Evolutionary conservation across 2,113 vertebrate species (phyloP).

Genomic region (Dolichotis patagonum): DNA sequence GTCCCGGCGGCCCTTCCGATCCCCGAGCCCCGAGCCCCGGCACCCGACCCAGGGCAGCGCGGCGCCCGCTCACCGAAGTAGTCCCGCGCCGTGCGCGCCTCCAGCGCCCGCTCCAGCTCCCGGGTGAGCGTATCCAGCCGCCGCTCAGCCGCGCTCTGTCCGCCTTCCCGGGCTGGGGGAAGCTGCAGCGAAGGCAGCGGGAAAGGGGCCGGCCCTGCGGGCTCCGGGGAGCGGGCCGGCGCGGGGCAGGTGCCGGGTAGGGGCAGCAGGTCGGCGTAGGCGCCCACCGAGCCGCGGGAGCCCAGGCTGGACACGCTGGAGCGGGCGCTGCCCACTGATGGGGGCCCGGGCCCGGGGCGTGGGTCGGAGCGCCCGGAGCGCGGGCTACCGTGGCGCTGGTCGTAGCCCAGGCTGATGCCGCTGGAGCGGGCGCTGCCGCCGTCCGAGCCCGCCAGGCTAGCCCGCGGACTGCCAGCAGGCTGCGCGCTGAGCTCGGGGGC

Average conservation of each 20-base stretch:
- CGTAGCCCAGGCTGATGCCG: constrained; percentile 98
- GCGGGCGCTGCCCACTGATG: constrained; percentile 90
- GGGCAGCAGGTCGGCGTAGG: constrained; percentile 81
- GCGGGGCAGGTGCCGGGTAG: constrained; percentile 72
- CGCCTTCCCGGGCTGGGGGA: constrained; percentile 91
- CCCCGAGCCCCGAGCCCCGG: not conserved
- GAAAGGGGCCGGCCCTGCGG: constrained; percentile 85
- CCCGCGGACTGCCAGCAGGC: constrained; percentile 88
- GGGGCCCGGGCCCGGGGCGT: constrained; percentile 90
- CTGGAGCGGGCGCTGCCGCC: constrained; percentile 96
- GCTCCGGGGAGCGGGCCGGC: constrained; percentile 84
- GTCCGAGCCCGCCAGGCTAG: constrained; percentile 94
- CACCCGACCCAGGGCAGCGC: not conserved
- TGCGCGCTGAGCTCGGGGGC: constrained; percentile 91
- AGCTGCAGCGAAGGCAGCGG: constrained; percentile 92
- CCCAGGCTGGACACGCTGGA: constrained; percentile 93
- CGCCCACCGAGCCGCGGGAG: constrained; percentile 84
- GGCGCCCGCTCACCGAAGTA: constrained; percentile 94
- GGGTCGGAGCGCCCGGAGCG: constrained; percentile 93
- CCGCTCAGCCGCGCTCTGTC: constrained; percentile 95
- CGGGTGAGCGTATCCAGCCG: constrained; percentile 96
- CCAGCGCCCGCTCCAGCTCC: constrained; percentile 97
- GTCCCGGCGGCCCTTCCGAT: not conserved
- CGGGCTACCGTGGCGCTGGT: constrained; percentile 95
- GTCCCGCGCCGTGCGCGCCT: constrained; percentile 97